These are phyloP conservation scores for Haliclystus octoradiatus DNA, from an alignment of 30 jellyfish, hydroid and myxozoan genomes.

Conservation along the genomic window DNA sequence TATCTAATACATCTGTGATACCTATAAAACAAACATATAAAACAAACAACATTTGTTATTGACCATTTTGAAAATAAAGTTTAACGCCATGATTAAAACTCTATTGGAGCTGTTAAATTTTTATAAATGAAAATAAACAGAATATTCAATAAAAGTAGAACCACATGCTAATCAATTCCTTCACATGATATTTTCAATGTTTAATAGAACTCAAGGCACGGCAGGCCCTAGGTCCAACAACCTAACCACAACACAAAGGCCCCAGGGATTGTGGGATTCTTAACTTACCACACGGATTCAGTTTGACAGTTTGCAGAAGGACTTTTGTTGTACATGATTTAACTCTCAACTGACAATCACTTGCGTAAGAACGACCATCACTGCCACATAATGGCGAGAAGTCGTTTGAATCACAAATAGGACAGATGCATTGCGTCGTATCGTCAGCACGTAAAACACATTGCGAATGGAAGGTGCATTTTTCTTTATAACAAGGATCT, in stretches of 20 bases:
- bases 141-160: too few species aligned
- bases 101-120: too few species aligned
- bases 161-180: too few species aligned
- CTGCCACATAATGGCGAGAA: constrained; percentile 54
- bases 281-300: constrained; percentile 64
- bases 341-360: constrained; percentile 30
- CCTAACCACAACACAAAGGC: too few species aligned
- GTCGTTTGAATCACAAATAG: constrained; percentile 25
- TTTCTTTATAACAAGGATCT: constrained; percentile 63
- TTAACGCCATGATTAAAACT: neutral
- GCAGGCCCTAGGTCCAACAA: too few species aligned
- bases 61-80: too few species aligned
- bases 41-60: neutral
- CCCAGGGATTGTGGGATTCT: too few species aligned
- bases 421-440: constrained; percentile 68
- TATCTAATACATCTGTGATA: constrained; percentile 30
- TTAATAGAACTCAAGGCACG: too few species aligned
- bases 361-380: constrained; percentile 58
- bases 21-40: constrained; percentile 27
- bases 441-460: constrained; percentile 45
- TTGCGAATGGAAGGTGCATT: constrained; percentile 31
- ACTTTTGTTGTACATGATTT: constrained; percentile 25
- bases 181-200: too few species aligned
- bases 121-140: too few species aligned
- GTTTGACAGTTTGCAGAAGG: constrained; percentile 6